Evolutionary conservation across 2,113 vertebrate genomes (phyloP).

Genomic region (Hypanus sabinus): DNA sequence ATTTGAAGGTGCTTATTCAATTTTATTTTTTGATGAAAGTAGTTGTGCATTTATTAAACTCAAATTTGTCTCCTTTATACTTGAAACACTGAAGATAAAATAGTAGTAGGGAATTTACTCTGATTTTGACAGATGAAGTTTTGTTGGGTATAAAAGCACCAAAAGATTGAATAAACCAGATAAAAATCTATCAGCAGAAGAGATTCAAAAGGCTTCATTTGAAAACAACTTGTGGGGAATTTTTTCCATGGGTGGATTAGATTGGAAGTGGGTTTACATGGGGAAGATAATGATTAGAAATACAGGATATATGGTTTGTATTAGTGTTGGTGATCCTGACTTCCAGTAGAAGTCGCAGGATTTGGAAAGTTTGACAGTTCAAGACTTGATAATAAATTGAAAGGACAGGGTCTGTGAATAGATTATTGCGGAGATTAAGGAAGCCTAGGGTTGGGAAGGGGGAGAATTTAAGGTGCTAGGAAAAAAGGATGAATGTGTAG

Average conservation of each 20-base stretch:
- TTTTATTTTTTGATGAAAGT: background rate
- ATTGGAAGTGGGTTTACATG: background rate
- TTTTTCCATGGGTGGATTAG: background rate
- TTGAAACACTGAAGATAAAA: background rate
- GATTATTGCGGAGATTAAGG: too few relatives aligned
- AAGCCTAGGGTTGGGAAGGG: too few relatives aligned
- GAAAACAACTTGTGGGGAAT: background rate
- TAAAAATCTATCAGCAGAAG: background rate
- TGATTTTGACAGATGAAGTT: background rate
- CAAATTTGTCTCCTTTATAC: background rate
- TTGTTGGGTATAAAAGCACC: background rate
- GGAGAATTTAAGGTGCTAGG: too few relatives aligned
- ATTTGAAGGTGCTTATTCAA: background rate
- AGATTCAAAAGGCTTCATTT: background rate
- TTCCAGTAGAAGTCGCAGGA: background rate
- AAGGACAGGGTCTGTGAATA: background rate
- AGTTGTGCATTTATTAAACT: background rate
- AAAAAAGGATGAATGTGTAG: too few relatives aligned
- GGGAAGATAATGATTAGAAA: background rate
- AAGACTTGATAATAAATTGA: background rate
- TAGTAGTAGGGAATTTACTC: background rate
- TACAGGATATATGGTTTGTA: background rate
- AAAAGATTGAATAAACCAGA: background rate
- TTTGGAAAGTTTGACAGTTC: background rate
- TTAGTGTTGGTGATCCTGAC: background rate